Base-by-base conservation (phyloP, 2,113 vertebrate genomes). In the Ranitomeya imitator region DNA sequence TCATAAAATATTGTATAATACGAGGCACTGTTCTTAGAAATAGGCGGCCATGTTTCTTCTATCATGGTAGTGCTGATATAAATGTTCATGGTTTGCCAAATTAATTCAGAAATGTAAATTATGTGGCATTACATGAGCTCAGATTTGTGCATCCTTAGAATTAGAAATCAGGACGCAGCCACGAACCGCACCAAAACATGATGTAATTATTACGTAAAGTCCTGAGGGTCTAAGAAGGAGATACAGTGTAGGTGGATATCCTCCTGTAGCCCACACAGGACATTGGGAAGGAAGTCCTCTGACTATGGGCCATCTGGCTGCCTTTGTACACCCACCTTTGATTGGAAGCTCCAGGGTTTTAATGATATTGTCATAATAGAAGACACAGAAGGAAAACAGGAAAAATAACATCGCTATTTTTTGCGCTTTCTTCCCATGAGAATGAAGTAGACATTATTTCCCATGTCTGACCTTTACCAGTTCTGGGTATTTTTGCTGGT, bases 371-470 rank as follows among this genome's bases (percentile, higher is more conserved):
- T 80, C 54, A 67, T 52, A 79, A 54, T 14, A 31, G 21, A 31
- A 55, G 21, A 65, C 13, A 37, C 59, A 76, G 11, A 78, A 86
- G 31, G 13, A 80, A 80, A 80, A 65, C 78, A 80, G 86, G 86
- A 87, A 86, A 67, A 87, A 79, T 81, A 87, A 87, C 85, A 86
- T 55, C 59, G 15, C 59, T 87, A 26, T 59, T 87, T 87, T 86
- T 6, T 31, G 18, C 55, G 13, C 37, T 71, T 21, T 87, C 11
- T 87, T 80, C 78, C 86, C 78, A 80, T 80, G 86, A 80, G 86
- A 87, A 87, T 87, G 57, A 71, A 80, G 61, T 5, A 67, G 45
- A 57, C 37, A 69, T 71, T 71, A 80, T 87, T 71, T 87, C 63
- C 86, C 86, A 87, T 86, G 85, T 79, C 31, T 65, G 85, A 54